Conservation (phyloP, 2,113 vertebrate species). For the Raphicerus campestris region DNA sequence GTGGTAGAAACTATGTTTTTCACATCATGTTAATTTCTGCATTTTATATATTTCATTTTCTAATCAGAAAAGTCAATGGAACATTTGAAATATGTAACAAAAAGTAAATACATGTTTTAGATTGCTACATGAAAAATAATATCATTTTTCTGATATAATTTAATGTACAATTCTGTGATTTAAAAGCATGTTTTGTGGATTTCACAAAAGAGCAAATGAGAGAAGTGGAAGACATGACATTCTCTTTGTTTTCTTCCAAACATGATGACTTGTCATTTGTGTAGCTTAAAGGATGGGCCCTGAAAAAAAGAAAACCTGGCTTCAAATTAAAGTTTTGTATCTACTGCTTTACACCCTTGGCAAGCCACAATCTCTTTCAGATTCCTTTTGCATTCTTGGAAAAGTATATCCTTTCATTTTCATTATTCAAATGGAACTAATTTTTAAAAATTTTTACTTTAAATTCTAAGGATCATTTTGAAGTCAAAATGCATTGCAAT, state of each 20-base stretch:
- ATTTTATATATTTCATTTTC: not conserved
- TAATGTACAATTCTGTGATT: not conserved
- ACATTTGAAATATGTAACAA: not conserved
- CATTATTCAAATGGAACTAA: not conserved
- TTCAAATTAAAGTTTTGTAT: not conserved
- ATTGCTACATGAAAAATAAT: not conserved
- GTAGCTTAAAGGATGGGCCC: not conserved
- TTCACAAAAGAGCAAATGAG: not conserved
- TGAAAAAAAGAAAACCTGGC: not conserved
- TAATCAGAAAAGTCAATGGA: not conserved
- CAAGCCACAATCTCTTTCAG: not conserved
- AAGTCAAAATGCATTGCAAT: not conserved
- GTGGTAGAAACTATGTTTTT: not conserved
- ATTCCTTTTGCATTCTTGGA: not conserved
- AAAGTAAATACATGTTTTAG: not conserved
- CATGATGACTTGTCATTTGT: not conserved
- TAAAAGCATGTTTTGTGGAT: not conserved
- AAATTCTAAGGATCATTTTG: not conserved
- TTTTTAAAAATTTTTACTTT: not conserved
- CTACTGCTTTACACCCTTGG: not conserved
- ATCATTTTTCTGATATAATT: not conserved
- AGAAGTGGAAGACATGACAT: not conserved
- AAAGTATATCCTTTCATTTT: not conserved
- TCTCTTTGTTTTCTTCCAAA: not conserved
- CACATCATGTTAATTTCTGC: not conserved